Conservation (phyloP, 92 coral and sea anemone genomes). For the Palythoa grandiflora region DNA sequence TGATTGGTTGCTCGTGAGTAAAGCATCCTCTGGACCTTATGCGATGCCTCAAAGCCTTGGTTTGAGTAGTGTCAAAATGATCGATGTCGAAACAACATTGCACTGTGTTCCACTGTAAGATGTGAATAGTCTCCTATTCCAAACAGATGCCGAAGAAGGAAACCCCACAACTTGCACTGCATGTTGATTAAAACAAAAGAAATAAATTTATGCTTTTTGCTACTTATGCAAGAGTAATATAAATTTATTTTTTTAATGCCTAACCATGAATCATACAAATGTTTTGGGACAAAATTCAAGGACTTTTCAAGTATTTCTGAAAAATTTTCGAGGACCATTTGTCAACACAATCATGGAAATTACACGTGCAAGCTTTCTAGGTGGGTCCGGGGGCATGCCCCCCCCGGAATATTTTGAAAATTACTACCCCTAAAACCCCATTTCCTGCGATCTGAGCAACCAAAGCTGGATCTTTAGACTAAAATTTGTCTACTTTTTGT, state of each 20-base stretch:
- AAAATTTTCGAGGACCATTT: slow-evolving; percentile 4
- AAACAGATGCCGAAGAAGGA: slow-evolving; percentile 17
- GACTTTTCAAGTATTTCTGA: background rate
- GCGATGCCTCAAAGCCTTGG: slow-evolving; percentile 66
- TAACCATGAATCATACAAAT: slow-evolving; percentile 1
- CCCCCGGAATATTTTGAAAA: too few species aligned
- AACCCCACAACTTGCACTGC: slow-evolving; percentile 42
- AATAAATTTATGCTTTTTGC: background rate
- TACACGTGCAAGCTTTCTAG: too few species aligned
- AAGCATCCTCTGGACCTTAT: slow-evolving; percentile 55
- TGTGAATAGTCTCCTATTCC: slow-evolving; percentile 58
- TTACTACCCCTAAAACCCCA: too few species aligned
- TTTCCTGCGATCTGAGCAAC: too few species aligned
- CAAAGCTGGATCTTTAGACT: too few species aligned
- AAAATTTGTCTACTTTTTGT: too few species aligned
- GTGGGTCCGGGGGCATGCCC: too few species aligned
- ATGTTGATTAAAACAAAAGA: background rate
- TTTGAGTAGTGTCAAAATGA: slow-evolving; percentile 50
- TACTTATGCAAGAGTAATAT: background rate
- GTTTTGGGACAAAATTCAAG: slow-evolving; percentile 4
- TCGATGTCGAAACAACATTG: slow-evolving; percentile 43
- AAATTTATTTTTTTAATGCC: background rate
- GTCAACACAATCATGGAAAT: background rate
- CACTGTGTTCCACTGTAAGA: slow-evolving; percentile 53
- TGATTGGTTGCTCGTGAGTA: slow-evolving; percentile 61